Base-by-base conservation (phyloP, 1,140 invertebrate species). In the Ceratosolen fusciceps region DNA sequence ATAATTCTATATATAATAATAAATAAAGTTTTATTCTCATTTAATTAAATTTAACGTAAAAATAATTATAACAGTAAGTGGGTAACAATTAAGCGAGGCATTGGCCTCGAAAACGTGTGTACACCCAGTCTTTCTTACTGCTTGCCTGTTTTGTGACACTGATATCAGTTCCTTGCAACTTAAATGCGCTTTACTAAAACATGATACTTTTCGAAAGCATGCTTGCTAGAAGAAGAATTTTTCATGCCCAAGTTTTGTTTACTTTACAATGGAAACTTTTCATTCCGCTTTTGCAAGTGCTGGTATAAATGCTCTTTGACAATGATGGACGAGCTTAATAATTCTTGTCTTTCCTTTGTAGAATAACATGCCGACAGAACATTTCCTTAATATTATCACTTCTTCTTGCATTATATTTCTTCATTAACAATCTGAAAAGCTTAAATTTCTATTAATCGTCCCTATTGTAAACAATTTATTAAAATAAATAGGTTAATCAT, bases 171-270 rank as follows among this genome's bases (percentile, higher is more conserved):
- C 37, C 60, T 65, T 65, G 31, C 60, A 37, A 65, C 31, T 65
- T 65, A 37, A 65, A 31, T 31, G 10, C 34, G 16, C 31, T 65
- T 65, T 65, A 37, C 21, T 65, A 5, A 14, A 65, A 65, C 60
- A 65, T 37, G 60, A 65, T 37, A 65, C 60, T 65, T 65, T 65
- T 37, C 31, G 31, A 65, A 65, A 65, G 31, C 60, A 65, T 37
- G 60, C 60, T 37, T 37, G 31, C 14, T 65, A 65, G 34, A 65
- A 37, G 19, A 37, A 65, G 60, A 65, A n/a, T 37, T 34, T 37
- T 31, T 65, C 19, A 37, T 19, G 8, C 4, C 0, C 60, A 65
- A 65, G 31, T 65, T 65, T 65, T 65, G 60, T 65, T 65, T 65
- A 65, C 60, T 37, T 37, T 37, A 65, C 16, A 37, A 65, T 65